Conservation (phyloP, 2,113 vertebrate species). For the Narcine bancroftii region DNA sequence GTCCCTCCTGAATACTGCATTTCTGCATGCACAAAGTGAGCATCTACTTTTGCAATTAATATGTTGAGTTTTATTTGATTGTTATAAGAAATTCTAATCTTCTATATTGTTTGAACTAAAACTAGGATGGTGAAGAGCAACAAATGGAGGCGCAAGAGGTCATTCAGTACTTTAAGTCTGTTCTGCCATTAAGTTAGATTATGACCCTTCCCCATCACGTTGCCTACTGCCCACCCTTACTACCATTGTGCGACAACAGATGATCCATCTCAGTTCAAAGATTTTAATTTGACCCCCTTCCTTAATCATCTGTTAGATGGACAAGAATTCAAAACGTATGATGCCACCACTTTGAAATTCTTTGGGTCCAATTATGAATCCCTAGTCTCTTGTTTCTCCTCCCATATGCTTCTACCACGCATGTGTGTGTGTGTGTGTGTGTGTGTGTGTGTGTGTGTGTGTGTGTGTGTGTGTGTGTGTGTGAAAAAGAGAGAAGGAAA, state of each 20-base stretch:
- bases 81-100: neutral
- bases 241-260: neutral
- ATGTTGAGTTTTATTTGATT: neutral
- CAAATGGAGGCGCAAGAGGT: neutral
- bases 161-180: neutral
- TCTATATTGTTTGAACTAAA: too few relatives aligned
- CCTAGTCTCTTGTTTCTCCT: too few relatives aligned
- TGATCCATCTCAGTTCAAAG: neutral
- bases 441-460: too few relatives aligned
- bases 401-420: too few relatives aligned
- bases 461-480: too few relatives aligned
- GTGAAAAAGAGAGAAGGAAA: too few relatives aligned
- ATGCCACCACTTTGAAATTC: neutral
- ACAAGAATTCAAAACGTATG: too few relatives aligned
- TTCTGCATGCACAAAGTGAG: neutral
- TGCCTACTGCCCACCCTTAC: neutral
- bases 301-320: neutral
- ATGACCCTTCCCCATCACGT: neutral
- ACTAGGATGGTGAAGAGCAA: too few relatives aligned
- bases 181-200: neutral
- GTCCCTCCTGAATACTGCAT: neutral
- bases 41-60: neutral
- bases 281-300: neutral
- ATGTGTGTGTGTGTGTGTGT: too few relatives aligned
- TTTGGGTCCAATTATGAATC: neutral